Base-by-base conservation (phyloP, 2,113 vertebrate species). In the Phyllostomus discolor region DNA sequence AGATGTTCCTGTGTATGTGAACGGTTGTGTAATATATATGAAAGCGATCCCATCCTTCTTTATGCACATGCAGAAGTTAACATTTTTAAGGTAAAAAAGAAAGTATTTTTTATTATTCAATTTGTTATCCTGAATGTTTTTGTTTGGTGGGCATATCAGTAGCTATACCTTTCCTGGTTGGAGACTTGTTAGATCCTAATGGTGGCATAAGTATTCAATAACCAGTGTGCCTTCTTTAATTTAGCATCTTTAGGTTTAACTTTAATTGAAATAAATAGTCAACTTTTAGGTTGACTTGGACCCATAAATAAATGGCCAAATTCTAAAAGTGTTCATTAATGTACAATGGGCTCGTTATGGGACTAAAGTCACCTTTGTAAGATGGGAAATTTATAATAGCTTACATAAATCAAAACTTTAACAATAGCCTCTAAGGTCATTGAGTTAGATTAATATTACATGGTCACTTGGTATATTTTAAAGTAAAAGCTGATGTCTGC, bases 331-430 rank as follows among this genome's bases (percentile, higher is more conserved):
- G 17, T 94, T 48, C 38, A 66, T 93, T 89, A 93, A 70, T 80
- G 33, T 95, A 70, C 33, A 82, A 1, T 78, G 19, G 46, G 19
- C n/a, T 95, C 94, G 19, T 85, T 31, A 57, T 67, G 28, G 83
- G 31, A 72, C 31, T 73, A 11, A 97, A 93, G 35, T 93, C 28
- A 89, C 31, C 88, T 95, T 89, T 92, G 20, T 91, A 95, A 95
- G 20, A 67, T 50, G 31, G 17, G 24, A 75, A 93, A 2, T 75
- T 94, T 89, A 12, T 35, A 94, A 2, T 82, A 95, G 54, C 62
- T 95, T 93, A 95, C 70, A 43, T 94, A 86, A 92, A 89, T 84
- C 11, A 82, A 91, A 95, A 85, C 20, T 91, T 91, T 62, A 91
- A n/a, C 54, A 79, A 52, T 81, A 88, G 14, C 48, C 57, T 33